Base-by-base conservation (phyloP, 2,888 invertebrate species). In the Dynastes hyllus region DNA sequence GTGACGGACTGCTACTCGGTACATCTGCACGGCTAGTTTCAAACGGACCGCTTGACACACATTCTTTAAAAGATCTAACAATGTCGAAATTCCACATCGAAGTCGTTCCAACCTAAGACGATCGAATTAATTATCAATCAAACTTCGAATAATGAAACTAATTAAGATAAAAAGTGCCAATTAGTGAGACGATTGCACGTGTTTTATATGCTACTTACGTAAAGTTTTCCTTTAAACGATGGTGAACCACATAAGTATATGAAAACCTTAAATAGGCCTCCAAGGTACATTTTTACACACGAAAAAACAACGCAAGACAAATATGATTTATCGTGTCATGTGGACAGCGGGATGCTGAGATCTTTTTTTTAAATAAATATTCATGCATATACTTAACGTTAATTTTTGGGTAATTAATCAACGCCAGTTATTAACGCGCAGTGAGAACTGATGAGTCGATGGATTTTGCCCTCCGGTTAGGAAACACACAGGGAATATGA, bases 111-210 rank as follows among this genome's bases (percentile, higher is more conserved):
- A 61, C 40, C 45, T 45, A 45, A 45, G 45, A 61, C 11, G 45
- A 75, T 45, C 63, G 65, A 71, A 65, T 78, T 78, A 78, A 73
- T 50, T 78, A 71, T 65, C 78, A 73, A 78, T 78, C 73, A 73
- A 40, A 51, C 65, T n/a, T 58, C 63, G 73, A 78, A 73, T 73
- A 78, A 73, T 78, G 78, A 63, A 50, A 40, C 61, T 73, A 78
- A 71, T 78, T 63, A 78, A 71, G 71, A 71, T 71, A 78, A 78
- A 77, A 78, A 27, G 22, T 66, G 65, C 65, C 63, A 78, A 78
- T 78, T 78, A 78, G 65, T 37, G 22, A 32, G 65, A 53, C 51
- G 69, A 58, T 61, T 70, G 61, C 63, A 45, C 63, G 65, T 53
- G 78, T 50, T 66, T 61, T 75, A 16, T 58, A 73, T 16, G 40